These are phyloP conservation scores for Paracentrotus lividus DNA, from an alignment of 53 echinoderm and acorn worm genomes.

Conservation along the genomic window DNA sequence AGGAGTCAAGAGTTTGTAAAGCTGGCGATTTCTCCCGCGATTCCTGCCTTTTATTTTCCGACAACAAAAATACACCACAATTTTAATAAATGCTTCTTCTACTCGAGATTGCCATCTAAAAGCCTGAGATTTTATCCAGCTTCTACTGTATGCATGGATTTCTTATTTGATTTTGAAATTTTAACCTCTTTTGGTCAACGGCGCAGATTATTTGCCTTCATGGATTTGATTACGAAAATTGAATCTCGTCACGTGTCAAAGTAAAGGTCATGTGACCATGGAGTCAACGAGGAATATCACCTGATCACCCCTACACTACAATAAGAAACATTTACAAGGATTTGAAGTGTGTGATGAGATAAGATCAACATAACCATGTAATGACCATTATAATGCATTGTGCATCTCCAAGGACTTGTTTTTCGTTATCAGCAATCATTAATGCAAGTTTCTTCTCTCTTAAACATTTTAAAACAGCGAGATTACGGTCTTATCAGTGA, in stretches of 20 bases:
- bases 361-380: background rate
- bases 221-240: too few species aligned
- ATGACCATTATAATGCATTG: background rate
- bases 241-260: background rate
- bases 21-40: background rate
- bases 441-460: too few species aligned
- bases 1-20: background rate
- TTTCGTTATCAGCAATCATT: background rate
- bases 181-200: background rate
- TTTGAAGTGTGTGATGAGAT: background rate
- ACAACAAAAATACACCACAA: background rate
- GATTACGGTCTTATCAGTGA: background rate
- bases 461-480: background rate
- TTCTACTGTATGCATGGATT: background rate
- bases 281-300: background rate
- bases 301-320: background rate
- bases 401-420: background rate
- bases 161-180: background rate
- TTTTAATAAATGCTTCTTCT: background rate
- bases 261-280: background rate
- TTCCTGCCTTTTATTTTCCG: background rate
- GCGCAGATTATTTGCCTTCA: too few species aligned
- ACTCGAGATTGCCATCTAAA: background rate
- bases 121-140: background rate
- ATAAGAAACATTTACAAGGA: background rate